These are phyloP conservation scores for Orchesellides sinensis DNA, from an alignment of 2,888 invertebrate genomes.

Conservation along the genomic window DNA sequence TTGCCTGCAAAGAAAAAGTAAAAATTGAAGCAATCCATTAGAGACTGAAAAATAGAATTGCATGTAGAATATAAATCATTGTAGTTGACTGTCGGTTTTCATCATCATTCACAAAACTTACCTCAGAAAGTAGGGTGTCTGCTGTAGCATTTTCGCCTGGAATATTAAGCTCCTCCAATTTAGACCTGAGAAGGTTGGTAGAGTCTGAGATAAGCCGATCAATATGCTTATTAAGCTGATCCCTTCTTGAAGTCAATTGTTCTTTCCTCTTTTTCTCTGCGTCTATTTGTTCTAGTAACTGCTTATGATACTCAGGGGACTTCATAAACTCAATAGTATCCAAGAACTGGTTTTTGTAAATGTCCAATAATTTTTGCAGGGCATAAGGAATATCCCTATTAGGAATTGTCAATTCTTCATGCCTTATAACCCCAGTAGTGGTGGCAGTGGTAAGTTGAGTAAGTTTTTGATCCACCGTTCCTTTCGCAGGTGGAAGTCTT, in stretches of 20 bases:
- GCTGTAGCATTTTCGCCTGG: constrained; percentile 73
- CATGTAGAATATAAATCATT: too few species aligned
- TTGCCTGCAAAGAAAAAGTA: constrained; percentile 65
- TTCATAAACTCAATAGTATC: constrained; percentile 90
- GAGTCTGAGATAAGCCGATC: constrained; percentile 94
- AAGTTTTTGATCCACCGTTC: constrained; percentile 93
- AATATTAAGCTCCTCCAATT: constrained; percentile 90
- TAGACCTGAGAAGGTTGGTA: constrained; percentile 89
- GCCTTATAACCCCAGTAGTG: constrained; percentile 79
- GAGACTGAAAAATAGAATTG: background rate
- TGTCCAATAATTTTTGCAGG: constrained; percentile 90
- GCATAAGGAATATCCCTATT: constrained; percentile 90
- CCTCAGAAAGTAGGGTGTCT: constrained; percentile 73
- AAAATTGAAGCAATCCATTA: constrained; percentile 14
- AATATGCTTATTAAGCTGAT: constrained; percentile 95
- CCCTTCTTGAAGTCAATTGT: constrained; percentile 75
- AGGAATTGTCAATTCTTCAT: constrained; percentile 90
- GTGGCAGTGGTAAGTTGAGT: constrained; percentile 83
- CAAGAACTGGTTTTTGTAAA: too few species aligned
- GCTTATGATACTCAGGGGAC: constrained; percentile 84
- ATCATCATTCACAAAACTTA: constrained; percentile 20
- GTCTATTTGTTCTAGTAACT: constrained; percentile 86
- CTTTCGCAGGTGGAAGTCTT: constrained; percentile 91
- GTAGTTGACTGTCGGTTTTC: too few species aligned
- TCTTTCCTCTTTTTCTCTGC: constrained; percentile 83